Percentiles rank a stretch among this genome's conserved stretches.
These are phyloP conservation scores for human DNA, from an alignment of 2,113 vertebrate genomes.

Conservation along the genomic window GRCh38 chr1:81371001-81371500, in stretches of 20 bases:
- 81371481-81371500: neutral
- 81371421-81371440: neutral
- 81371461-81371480: neutral
- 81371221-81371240: neutral
- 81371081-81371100: slow-evolving; percentile 54
- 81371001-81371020: slow-evolving; percentile 69
- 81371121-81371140: slow-evolving; percentile 17
- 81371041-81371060: slow-evolving; percentile 56
- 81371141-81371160: neutral
- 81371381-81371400: neutral
- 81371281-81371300: neutral
- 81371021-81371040: slow-evolving; percentile 62
- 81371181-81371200: neutral
- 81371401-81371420: neutral
- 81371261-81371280: neutral
- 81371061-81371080: slow-evolving; percentile 43
- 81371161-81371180: neutral
- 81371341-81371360: neutral
- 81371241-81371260: neutral
- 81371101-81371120: neutral
- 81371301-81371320: neutral
- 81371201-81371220: neutral
- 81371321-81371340: neutral
- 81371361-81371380: neutral
- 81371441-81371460: neutral